Evolutionary conservation across 2,797 vertebrate species (phyloP), one percentile per base, ranked within the genome.

Genomic region (Ataeniobius toweri): DNA sequence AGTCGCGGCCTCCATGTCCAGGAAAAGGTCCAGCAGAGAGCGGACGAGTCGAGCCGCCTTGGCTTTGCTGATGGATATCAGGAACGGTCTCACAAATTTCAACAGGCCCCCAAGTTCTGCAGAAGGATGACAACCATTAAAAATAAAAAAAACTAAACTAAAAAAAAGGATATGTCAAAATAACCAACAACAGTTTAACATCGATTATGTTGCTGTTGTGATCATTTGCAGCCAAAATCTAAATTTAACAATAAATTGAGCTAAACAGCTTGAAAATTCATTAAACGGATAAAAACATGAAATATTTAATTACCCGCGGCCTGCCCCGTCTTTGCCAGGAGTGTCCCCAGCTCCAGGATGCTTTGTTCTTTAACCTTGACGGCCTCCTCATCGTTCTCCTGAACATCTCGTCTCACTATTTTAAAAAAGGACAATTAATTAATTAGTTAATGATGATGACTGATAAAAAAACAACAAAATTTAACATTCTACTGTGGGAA

Each of bases 21-120:
- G 96, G 87, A 99, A 99, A 6, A 99, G 95, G 93, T 99, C 98
- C 53, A 99, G 96, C 87, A 99, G 96, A 18, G 97, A 99, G 28
- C 98, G 97, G 63, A 99, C 98, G 67, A 99, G 93, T 8, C 98
- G 96, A 22, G 98, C 98, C 2, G 98, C 98, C 93, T 99, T 99
- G 70, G 98, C 98, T 93, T 99, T 99, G 93, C 98, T 99, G 95
- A 99, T 99, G 84, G 98, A 98, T 91, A 99, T 99, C 92, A 99
- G 91, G 94, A 99, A 99, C 89, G 98, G 98, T 79, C 98, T 94
- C 4, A 99, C 98, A 68, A 98, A 99, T 88, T 99, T 99, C 94
- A 99, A 95, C 76, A 99, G 96, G 67, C 98, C 98, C 55, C 98
- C 98, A 39, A 99, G 96, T 84, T 99, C 98, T 99, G 91, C 0